Percentiles rank a stretch among this genome's conserved stretches.
Evolutionary conservation across 2,113 vertebrate genomes (phyloP).

Genomic region (Lontra canadensis): DNA sequence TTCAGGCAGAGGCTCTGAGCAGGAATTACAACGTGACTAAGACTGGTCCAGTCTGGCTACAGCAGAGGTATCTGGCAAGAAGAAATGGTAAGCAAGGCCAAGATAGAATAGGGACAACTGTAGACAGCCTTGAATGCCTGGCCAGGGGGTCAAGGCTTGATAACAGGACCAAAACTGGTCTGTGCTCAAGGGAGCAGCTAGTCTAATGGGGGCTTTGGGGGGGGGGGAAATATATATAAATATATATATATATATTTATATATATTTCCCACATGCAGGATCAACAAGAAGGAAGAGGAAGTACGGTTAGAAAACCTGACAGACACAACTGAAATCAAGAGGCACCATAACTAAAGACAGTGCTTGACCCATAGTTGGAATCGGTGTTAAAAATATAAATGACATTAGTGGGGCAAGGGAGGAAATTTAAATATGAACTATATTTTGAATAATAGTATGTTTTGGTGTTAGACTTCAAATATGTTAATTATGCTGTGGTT

Average conservation of each 20-base stretch:
- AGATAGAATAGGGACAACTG: not conserved
- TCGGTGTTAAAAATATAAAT: not conserved
- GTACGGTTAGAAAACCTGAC: not conserved
- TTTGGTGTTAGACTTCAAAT: not conserved
- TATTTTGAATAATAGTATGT: not conserved
- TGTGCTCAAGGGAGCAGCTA: not conserved
- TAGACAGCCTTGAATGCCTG: not conserved
- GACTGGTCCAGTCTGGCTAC: not conserved
- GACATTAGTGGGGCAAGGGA: not conserved
- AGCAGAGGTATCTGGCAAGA: not conserved
- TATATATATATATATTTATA: not conserved
- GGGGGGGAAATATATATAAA: not conserved
- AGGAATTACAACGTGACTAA: not conserved
- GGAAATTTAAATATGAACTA: slow-evolving; percentile 13
- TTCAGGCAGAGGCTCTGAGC: not conserved
- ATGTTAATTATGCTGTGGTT: not conserved
- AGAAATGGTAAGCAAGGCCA: not conserved
- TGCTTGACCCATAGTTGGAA: not conserved
- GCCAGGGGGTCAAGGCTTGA: not conserved
- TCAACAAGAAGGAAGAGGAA: not conserved
- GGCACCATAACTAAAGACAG: not conserved
- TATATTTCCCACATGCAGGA: not conserved
- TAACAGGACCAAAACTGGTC: not conserved
- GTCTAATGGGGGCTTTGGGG: not conserved
- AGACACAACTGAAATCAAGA: not conserved